Conservation (phyloP, 1,140 invertebrate species). For the Lepidurus couesii region DNA sequence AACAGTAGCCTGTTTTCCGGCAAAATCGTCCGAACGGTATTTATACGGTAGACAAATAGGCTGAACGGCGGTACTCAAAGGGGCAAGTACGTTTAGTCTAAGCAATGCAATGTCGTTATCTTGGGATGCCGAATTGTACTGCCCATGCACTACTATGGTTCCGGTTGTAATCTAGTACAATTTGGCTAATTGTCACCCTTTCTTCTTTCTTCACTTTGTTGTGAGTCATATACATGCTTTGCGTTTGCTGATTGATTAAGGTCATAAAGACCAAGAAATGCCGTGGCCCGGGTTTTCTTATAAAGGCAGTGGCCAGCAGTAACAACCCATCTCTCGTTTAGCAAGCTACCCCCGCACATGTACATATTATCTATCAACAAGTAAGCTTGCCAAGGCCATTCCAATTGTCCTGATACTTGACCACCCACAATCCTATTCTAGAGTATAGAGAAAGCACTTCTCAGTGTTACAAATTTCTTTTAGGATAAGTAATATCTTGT, state of each 20-base stretch:
- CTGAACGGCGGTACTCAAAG: slow-evolving; percentile 35
- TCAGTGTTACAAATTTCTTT: not conserved
- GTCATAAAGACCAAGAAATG: not conserved
- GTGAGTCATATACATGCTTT: not conserved
- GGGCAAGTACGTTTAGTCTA: slow-evolving; percentile 36
- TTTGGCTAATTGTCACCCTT: too few relatives aligned
- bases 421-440: slow-evolving; percentile 68
- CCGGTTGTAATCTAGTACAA: too few relatives aligned
- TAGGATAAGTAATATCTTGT: not conserved
- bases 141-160: too few relatives aligned
- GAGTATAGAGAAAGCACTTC: not conserved
- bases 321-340: slow-evolving; percentile 39
- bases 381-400: slow-evolving; percentile 76
- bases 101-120: slow-evolving; percentile 42
- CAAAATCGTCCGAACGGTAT: not conserved
- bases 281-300: slow-evolving; percentile 28
- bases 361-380: slow-evolving; percentile 34
- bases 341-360: slow-evolving; percentile 40
- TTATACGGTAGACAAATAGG: slow-evolving; percentile 38
- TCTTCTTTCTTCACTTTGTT: not conserved
- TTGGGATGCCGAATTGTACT: not conserved
- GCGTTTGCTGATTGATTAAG: not conserved
- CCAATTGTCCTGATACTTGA: slow-evolving; percentile 59
- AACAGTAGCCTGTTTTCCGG: not conserved
- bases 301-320: slow-evolving; percentile 41